Base-by-base conservation (phyloP, 2,113 vertebrate species). In the Prinia subflava region DNA sequence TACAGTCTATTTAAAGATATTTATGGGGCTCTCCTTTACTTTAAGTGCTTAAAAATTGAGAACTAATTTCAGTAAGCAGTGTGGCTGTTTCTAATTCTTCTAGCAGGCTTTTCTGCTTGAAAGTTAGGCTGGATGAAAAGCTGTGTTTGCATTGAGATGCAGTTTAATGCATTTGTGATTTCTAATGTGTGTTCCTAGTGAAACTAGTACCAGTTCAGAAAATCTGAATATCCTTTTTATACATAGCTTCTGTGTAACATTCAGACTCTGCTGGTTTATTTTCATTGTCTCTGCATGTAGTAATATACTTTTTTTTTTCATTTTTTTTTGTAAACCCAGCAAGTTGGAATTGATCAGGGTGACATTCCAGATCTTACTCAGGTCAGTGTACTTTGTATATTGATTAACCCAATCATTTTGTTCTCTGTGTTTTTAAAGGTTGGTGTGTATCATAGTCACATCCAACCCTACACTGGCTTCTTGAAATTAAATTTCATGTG, bases 301-400 rank as follows among this genome's bases (percentile, higher is more conserved):
- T 97, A 97, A 98, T 88, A 25, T 94, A 49, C 53, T 88, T 80
- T 52, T 22, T 35, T 4, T 4, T 19, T 57, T 19, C 1, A 39
- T 31, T 11, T 35, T 53, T 97, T 98, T 98, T 97, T 98, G 96
- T 98, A 98, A 99, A 97, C 97, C 97, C 98, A 99, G 99, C 98
- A 98, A 99, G 98, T 99, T 98, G 99, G 99, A 98, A 98, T 99
- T 98, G 98, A 99, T 98, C 98, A 98, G 98, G 98, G 98, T 96
- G 97, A 98, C 97, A 99, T 99, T 98, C 99, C 99, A 94, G 98
- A 99, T 98, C 98, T 99, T 97, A 98, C 98, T 98, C 98, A 99
- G 99, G 99, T 99, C 98, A 99, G 99, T 99, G 97, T 97, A 96
- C 96, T 92, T 97, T 95, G 98, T 96, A 96, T 97, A 95, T 97